Conservation (phyloP, 2,113 vertebrate genomes). For the Protobothrops flavoviridis region DNA sequence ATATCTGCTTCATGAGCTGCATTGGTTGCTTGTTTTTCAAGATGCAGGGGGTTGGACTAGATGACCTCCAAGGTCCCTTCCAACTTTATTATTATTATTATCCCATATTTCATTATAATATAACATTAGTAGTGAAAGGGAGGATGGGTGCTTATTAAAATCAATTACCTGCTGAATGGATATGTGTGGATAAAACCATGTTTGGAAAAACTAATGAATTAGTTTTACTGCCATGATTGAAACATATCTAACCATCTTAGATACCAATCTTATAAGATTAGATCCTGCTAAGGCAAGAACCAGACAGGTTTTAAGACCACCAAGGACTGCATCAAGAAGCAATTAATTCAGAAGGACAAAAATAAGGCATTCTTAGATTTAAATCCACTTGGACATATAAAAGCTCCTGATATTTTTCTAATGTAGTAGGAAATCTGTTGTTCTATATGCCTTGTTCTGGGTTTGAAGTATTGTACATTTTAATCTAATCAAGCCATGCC, state of each 20-base stretch:
- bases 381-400: background rate
- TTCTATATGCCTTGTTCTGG: background rate
- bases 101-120: background rate
- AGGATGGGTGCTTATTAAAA: background rate
- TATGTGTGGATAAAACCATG: background rate
- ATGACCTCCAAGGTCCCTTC: too few relatives aligned
- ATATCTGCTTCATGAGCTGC: background rate
- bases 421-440: background rate
- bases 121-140: background rate
- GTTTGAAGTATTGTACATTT: background rate
- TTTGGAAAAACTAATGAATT: background rate
- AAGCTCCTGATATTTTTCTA: background rate
- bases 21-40: background rate
- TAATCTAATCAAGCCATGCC: background rate
- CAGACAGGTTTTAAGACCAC: background rate
- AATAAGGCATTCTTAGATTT: background rate
- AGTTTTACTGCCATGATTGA: background rate
- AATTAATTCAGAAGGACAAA: background rate
- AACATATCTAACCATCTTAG: background rate
- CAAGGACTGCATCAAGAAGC: background rate
- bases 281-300: background rate
- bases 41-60: background rate
- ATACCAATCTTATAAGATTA: background rate
- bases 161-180: background rate
- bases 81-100: too few relatives aligned